These are phyloP conservation scores for Lordiphosa andalusiaca DNA, from an alignment of 2,888 invertebrate genomes.

Conservation along the genomic window DNA sequence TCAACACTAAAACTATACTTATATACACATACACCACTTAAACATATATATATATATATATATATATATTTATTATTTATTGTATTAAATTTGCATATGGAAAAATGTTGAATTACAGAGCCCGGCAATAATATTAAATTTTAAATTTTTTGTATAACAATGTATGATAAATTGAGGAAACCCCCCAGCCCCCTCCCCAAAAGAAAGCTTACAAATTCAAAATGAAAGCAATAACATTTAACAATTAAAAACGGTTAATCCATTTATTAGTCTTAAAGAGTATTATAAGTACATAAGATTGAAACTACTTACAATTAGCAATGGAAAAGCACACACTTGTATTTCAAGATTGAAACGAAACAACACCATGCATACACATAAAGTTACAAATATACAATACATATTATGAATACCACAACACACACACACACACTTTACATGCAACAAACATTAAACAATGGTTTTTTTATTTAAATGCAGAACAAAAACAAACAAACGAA, in stretches of 20 bases:
- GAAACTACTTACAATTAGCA: constrained; percentile 68
- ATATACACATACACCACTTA: constrained; percentile 12
- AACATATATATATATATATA: constrained; percentile 39
- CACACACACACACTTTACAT: constrained; percentile 47
- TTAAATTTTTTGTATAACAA: constrained; percentile 67
- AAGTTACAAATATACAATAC: constrained; percentile 58
- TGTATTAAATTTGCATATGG: constrained; percentile 24
- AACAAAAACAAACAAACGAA: constrained; percentile 8
- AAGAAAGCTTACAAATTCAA: constrained; percentile 10
- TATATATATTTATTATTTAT: constrained; percentile 48
- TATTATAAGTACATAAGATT: constrained; percentile 52
- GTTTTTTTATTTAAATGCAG: constrained; percentile 46
- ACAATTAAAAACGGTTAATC: constrained; percentile 54
- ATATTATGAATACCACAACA: constrained; percentile 47
- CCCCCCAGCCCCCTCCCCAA: too few species aligned
- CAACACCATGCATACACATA: constrained; percentile 54
- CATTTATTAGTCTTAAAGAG: constrained; percentile 63
- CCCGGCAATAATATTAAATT: constrained; percentile 70
- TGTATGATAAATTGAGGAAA: constrained; percentile 41
- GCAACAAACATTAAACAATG: constrained; percentile 24
- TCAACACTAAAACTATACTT: constrained; percentile 41
- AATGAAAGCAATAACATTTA: constrained; percentile 66
- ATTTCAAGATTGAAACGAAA: constrained; percentile 17
- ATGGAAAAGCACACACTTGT: constrained; percentile 51
- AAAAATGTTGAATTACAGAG: constrained; percentile 51